Evolutionary conservation across 2,888 invertebrate species (phyloP), one percentile per base, ranked within the genome.

Genomic region (Cryptocheilus praepositus): DNA sequence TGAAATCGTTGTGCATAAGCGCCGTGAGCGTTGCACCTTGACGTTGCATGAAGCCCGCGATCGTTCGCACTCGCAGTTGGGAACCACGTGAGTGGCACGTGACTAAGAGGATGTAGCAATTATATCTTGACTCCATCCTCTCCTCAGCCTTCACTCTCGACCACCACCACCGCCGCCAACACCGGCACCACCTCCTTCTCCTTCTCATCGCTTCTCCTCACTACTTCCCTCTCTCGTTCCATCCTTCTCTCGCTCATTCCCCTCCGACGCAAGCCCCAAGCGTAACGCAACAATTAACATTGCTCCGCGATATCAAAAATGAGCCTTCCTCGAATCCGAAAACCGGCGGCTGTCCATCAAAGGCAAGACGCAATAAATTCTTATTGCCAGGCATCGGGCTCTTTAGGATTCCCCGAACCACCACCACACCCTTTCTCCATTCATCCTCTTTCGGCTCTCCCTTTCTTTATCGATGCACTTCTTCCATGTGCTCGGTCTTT

Each of bases 51-150:
- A 36, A 49, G 49, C 49, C 16, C 49, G 15, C n/a, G 22, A 22
- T 46, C 67, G 73, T 76, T 77, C 77, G 80, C 79, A 69, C 77
- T 71, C 77, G 77, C 76, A 76, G 83, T 83, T 83, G 84, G 83
- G 79, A 81, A 85, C 79, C 84, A 83, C 82, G 83, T 81, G 83
- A 84, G 81, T 78, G 83, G 85, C 85, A 85, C 85, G 85, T 84
- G 85, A 85, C 85, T 82, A 81, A 85, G 83, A 85, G 85, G 84
- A 85, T 83, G 82, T 81, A 80, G 85, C 83, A 85, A 85, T 85
- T 85, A 85, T 79, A 85, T 83, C 83, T 81, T 77, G 74, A 79
- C 83, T 80, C 74, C 76, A 74, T 80, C 80, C 77, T 81, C 76
- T 75, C 77, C 71, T 76, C 72, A 52, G 63, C 63, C 69, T 80